A percentile compares a stretch with the other conserved stretches of the same genome.
Evolutionary conservation across 2,113 vertebrate genomes (phyloP).

Genomic region (Phrynosoma platyrhinos): DNA sequence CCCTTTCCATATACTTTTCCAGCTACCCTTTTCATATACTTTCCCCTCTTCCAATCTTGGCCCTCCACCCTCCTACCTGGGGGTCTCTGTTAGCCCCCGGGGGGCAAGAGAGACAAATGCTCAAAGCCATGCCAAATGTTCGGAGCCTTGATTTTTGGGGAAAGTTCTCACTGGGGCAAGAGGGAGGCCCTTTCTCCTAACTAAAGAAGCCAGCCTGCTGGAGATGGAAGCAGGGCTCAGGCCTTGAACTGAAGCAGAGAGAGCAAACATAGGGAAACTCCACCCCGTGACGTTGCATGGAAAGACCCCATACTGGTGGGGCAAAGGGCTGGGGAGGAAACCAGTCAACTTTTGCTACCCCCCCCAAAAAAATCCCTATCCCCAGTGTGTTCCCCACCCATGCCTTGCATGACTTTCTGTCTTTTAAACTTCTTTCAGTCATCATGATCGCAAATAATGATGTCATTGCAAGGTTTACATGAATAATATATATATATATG

Average conservation of each 20-base stretch:
- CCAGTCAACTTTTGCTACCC: background rate
- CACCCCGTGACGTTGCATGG: slow-evolving; percentile 75
- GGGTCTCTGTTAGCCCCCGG: background rate
- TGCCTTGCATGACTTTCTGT: too few relatives aligned
- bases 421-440: too few relatives aligned
- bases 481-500: too few relatives aligned
- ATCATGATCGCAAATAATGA: too few relatives aligned
- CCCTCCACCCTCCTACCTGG: background rate
- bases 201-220: slow-evolving; percentile 65
- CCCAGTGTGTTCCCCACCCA: background rate
- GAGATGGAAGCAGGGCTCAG: slow-evolving; percentile 71
- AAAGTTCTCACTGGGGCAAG: background rate
- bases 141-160: too few relatives aligned
- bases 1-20: background rate
- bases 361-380: background rate
- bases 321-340: background rate
- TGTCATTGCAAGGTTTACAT: too few relatives aligned
- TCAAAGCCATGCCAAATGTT: background rate
- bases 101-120: background rate
- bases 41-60: background rate
- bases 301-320: slow-evolving; percentile 61
- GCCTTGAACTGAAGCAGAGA: slow-evolving; percentile 71
- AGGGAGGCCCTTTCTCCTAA: slow-evolving; percentile 52
- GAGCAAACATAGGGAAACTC: slow-evolving; percentile 39
- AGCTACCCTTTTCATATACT: background rate